Evolutionary conservation across 1,140 invertebrate genomes (phyloP).

Genomic region (Portunus trituberculatus): DNA sequence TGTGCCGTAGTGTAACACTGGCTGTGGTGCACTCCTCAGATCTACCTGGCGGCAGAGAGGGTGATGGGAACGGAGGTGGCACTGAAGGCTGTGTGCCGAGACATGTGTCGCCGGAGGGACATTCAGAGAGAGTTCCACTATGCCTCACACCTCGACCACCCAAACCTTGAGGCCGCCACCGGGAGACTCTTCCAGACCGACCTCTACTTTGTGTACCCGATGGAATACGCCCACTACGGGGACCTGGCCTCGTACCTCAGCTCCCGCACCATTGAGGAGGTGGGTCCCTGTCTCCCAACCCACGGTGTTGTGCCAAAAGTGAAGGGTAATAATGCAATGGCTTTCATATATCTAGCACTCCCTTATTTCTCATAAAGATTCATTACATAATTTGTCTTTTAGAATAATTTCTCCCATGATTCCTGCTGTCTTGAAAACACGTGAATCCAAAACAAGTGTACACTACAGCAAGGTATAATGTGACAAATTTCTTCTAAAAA

Average conservation of each 20-base stretch:
- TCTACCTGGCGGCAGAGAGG: conserved; percentile 65
- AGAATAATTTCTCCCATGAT: too few relatives aligned
- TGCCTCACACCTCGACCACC: conserved; percentile 67
- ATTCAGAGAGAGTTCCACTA: conserved; percentile 67
- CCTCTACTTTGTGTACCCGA: conserved; percentile 65
- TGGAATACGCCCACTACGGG: conserved; percentile 65
- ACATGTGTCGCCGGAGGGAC: conserved; percentile 60
- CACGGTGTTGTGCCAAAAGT: neutral
- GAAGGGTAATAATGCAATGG: neutral
- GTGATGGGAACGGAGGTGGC: conserved; percentile 57
- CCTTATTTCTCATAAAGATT: neutral
- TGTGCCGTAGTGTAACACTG: too few relatives aligned
- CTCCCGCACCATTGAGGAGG: conserved; percentile 63
- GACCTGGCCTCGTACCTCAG: conserved; percentile 51
- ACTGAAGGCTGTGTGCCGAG: conserved; percentile 59
- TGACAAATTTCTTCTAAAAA: too few relatives aligned
- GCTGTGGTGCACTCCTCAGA: neutral
- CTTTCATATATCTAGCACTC: neutral
- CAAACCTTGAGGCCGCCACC: conserved; percentile 46
- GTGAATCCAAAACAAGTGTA: too few relatives aligned
- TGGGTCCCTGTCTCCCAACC: neutral
- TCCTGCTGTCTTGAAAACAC: too few relatives aligned
- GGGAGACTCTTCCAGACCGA: conserved; percentile 69
- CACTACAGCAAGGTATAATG: too few relatives aligned
- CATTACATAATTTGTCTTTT: too few relatives aligned